Conservation (phyloP, 2,888 invertebrate species). For the Nomada flava region DNA sequence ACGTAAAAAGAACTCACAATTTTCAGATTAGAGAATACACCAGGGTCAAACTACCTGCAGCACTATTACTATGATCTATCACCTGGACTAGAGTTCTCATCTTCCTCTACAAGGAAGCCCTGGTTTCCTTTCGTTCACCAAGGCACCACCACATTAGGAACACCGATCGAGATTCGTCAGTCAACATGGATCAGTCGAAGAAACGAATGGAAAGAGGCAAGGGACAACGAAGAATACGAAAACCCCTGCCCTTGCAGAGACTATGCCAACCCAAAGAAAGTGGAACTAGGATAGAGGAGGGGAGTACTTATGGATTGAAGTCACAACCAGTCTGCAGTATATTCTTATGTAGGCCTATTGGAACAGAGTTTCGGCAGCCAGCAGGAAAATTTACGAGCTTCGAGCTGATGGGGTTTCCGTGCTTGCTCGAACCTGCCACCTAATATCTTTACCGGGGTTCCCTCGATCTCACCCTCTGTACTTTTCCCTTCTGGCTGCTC, state of each 20-base stretch:
- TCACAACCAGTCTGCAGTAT: constrained; percentile 76
- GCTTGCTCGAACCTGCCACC: constrained; percentile 76
- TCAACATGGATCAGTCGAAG: constrained; percentile 47
- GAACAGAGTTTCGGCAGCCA: constrained; percentile 78
- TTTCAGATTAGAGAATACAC: constrained; percentile 1
- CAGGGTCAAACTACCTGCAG: background rate
- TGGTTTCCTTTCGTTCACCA: constrained; percentile 2
- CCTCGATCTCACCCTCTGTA: constrained; percentile 69
- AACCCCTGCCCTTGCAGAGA: constrained; percentile 16
- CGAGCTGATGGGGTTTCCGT: constrained; percentile 82
- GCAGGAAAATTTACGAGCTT: constrained; percentile 80
- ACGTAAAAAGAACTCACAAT: background rate
- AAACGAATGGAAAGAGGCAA: constrained; percentile 26
- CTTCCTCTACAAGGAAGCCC: constrained; percentile 5
- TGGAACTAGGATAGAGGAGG: constrained; percentile 48
- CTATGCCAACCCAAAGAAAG: constrained; percentile 37
- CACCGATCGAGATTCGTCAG: constrained; percentile 50
- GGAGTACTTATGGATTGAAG: constrained; percentile 75
- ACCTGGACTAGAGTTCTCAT: background rate
- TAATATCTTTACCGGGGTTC: constrained; percentile 81
- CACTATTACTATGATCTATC: constrained; percentile 1
- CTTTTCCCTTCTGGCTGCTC: constrained; percentile 18
- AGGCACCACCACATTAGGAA: constrained; percentile 22
- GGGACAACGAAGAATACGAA: constrained; percentile 23
- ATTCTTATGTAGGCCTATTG: constrained; percentile 79